Conservation (phyloP, 2,888 invertebrate species). For the Drosophila engyochracea region DNA sequence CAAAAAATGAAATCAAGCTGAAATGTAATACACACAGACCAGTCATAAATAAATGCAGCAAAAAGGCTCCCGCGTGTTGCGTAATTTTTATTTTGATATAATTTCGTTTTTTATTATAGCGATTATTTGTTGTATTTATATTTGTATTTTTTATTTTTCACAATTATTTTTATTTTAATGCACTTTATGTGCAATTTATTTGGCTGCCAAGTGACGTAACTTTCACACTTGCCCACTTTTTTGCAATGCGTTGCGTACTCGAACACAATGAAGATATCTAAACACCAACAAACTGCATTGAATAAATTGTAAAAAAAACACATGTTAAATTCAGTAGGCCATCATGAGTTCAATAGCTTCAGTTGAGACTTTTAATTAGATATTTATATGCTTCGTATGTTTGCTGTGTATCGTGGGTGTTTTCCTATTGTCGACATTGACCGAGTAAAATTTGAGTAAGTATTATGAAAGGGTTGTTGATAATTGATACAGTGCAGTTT, state of each 20-base stretch:
- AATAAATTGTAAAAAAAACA: conserved; percentile 16
- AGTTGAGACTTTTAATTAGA: conserved; percentile 34
- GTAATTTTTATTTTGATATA: background rate
- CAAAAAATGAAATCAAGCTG: conserved; percentile 18
- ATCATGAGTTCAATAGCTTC: conserved; percentile 56
- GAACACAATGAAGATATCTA: background rate
- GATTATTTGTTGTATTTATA: background rate
- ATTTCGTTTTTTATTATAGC: background rate
- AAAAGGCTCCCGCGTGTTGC: background rate
- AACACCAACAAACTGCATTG: conserved; percentile 12
- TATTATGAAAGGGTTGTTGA: conserved; percentile 24
- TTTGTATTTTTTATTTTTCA: background rate
- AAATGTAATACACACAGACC: conserved; percentile 1
- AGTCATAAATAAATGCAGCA: background rate
- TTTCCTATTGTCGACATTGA: conserved; percentile 59
- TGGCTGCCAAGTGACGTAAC: conserved; percentile 15
- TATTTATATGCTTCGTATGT: conserved; percentile 56
- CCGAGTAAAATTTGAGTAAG: conserved; percentile 49
- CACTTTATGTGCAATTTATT: background rate
- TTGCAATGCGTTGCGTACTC: conserved; percentile 4
- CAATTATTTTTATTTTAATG: background rate
- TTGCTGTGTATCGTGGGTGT: conserved; percentile 25
- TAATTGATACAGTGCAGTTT: conserved; percentile 14
- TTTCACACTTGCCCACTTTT: background rate
- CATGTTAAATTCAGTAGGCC: background rate